Evolutionary conservation across 2,888 invertebrate species (phyloP).

Genomic region (Mesopsocus fuscifrons): DNA sequence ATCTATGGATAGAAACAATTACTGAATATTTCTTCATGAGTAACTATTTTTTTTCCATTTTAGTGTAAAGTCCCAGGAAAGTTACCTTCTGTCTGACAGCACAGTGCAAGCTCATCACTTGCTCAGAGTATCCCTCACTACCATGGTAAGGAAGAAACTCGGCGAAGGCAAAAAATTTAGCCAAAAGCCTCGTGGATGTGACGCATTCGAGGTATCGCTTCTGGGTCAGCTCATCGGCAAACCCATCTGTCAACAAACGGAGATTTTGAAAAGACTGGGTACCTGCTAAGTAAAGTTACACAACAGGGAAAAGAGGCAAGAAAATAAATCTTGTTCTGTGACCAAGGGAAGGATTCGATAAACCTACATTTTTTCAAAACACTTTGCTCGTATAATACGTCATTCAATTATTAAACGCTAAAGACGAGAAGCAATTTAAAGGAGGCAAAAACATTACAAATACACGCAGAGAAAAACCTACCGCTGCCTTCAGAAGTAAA

Average conservation of each 20-base stretch:
- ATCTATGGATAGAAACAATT: slow-evolving; percentile 27
- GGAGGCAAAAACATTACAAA: too few species aligned
- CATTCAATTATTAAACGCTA: too few species aligned
- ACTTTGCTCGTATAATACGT: slow-evolving; percentile 46
- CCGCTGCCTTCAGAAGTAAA: slow-evolving; percentile 23
- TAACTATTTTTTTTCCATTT: background rate
- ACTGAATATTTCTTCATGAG: background rate
- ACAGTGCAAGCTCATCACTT: background rate
- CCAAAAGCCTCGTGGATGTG: slow-evolving; percentile 43
- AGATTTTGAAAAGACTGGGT: background rate
- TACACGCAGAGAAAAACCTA: too few species aligned
- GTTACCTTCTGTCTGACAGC: background rate
- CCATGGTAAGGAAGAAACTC: slow-evolving; percentile 48
- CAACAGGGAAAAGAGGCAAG: background rate
- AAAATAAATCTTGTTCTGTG: too few species aligned
- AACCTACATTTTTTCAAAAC: slow-evolving; percentile 39
- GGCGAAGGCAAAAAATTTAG: slow-evolving; percentile 64
- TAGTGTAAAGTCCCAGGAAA: background rate
- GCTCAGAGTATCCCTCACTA: background rate
- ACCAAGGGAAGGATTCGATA: too few species aligned
- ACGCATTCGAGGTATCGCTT: slow-evolving; percentile 28
- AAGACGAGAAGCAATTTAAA: too few species aligned
- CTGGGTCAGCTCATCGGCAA: slow-evolving; percentile 24
- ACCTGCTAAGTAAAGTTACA: background rate
- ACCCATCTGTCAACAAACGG: slow-evolving; percentile 19